phyloP scores from a whole-genome alignment of 2,113 vertebrate genomes.

The Lophura nycthemera region DNA sequence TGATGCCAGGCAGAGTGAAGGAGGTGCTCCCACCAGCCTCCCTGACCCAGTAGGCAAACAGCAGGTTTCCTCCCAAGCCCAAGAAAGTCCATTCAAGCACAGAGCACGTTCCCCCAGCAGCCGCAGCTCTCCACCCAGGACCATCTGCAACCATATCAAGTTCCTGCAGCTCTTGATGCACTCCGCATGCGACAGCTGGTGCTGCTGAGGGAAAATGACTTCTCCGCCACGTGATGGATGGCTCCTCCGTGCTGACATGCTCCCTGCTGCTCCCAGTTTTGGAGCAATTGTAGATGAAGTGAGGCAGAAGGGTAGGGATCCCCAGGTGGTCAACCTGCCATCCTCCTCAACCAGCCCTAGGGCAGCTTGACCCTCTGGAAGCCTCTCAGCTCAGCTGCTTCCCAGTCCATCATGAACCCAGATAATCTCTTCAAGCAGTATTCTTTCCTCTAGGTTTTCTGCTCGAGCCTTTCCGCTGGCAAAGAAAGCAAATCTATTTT shows the following conservation, averaged over 20 bases:
- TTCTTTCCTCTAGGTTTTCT: not conserved
- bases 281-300: not conserved
- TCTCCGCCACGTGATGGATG: slow-evolving; percentile 29
- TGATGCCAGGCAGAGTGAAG: fast-evolving
- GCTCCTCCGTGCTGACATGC: not conserved
- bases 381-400: not conserved
- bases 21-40: fast-evolving
- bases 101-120: fast-evolving
- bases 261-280: not conserved
- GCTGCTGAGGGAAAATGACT: not conserved
- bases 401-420: not conserved
- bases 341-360: not conserved
- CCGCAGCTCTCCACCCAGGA: not conserved
- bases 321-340: not conserved
- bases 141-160: not conserved
- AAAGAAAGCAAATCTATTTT: not conserved
- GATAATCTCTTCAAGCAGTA: not conserved
- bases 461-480: not conserved
- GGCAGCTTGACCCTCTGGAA: slow-evolving; percentile 20
- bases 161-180: slow-evolving; percentile 36
- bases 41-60: not conserved
- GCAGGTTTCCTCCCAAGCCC: not conserved
- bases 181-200: slow-evolving; percentile 1
- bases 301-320: not conserved
- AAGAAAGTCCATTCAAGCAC: not conserved